Evolutionary conservation across 1,140 invertebrate genomes (phyloP).

Genomic region (Brachionus asplanchnoidis): DNA sequence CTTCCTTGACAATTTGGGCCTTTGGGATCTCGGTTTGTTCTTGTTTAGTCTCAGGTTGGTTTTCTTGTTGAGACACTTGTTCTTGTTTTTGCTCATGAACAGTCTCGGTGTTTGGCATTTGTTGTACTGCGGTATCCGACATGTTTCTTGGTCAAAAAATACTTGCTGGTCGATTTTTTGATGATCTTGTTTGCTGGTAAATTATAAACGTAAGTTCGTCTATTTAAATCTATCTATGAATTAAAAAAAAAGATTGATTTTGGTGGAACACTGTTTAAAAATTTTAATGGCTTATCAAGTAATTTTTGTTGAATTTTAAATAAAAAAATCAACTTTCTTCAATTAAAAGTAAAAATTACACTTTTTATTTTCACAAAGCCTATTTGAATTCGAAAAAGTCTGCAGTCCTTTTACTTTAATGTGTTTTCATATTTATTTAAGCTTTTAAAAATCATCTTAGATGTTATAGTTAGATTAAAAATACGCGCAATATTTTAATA

Average conservation of each 20-base stretch:
- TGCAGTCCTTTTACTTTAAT: not conserved
- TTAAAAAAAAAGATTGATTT: not conserved
- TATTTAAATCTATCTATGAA: not conserved
- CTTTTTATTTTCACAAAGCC: not conserved
- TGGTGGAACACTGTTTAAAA: too few relatives aligned
- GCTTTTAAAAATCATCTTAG: not conserved
- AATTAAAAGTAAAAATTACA: not conserved
- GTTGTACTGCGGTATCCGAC: not conserved
- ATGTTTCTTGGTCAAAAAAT: conserved; percentile 19
- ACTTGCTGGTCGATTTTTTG: conserved; percentile 17
- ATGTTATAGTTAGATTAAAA: not conserved
- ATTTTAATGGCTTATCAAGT: not conserved
- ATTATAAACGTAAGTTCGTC: not conserved
- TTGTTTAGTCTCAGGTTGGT: not conserved
- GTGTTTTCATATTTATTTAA: not conserved
- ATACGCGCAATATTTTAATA: not conserved
- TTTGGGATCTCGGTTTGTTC: not conserved
- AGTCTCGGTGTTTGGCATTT: not conserved
- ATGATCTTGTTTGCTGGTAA: not conserved
- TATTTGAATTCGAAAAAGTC: not conserved
- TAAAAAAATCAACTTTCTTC: not conserved
- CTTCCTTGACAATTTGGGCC: conserved; percentile 3
- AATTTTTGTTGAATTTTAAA: too few relatives aligned
- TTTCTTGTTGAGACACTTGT: not conserved
- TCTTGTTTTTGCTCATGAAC: not conserved